Evolutionary conservation across 1,140 invertebrate species (phyloP), one percentile per base, ranked within the genome.

Genomic region (Brachionus sp.): DNA sequence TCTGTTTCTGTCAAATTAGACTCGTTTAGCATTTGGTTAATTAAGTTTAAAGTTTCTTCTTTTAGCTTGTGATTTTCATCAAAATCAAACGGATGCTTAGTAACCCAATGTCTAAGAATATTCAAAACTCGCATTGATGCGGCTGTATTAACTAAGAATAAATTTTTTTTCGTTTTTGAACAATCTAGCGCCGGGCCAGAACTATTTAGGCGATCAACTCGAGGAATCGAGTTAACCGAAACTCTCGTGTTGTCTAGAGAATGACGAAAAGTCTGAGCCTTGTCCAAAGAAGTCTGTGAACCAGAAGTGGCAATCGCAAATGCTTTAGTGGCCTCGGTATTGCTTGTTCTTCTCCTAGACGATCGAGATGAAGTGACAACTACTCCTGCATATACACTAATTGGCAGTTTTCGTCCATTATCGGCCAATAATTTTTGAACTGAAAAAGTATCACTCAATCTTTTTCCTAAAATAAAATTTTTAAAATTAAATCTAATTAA

Each of bases 91-190:
- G 87, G 90, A 85, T 93, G 92, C 87, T 93, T 93, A 4, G 92
- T 92, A 3, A 93, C 90, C 92, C 92, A 93, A 86, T 93, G 92
- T 88, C 94, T 91, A 13, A 96, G 89, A 1, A 97, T 94, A 88
- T 95, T 95, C 0, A 97, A 89, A 0, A 97, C 95, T 85, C 95
- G 88, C 94, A 96, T 96, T 0, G 95, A 96, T 29, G 94, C 94
- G 25, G 95, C 95, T 2, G 94, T 95, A 37, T 93, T 95, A 86
- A 95, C 94, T 5, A 96, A 93, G 13, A 68, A 33, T 37, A 37
- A 68, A 44, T 82, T 50, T 33, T 66, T 82, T 78, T 53, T 57
- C 3, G 37, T 78, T 35, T 78, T 57, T 19, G 29, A 44, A 10
- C 46, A 57, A 4, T 57, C 46, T 10, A 57, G 7, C 7, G 13